phyloP scores from a whole-genome alignment of 2,113 vertebrate genomes.

The Gobio gobio region DNA sequence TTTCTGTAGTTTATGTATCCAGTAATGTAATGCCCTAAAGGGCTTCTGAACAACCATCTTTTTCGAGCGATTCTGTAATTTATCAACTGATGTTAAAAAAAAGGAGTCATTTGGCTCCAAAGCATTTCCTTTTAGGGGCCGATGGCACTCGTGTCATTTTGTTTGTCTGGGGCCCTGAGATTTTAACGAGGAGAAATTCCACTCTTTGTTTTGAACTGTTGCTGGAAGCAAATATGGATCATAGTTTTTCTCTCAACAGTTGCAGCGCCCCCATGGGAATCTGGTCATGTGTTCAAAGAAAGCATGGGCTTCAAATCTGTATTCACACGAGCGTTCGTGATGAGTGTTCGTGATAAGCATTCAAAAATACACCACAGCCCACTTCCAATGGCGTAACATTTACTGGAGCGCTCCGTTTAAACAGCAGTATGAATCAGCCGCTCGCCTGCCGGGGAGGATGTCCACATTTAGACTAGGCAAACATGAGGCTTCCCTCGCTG shows the following conservation, averaged over 20 bases:
- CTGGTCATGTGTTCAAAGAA: neutral
- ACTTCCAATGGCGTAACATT: slow-evolving; percentile 30
- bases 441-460: slow-evolving; percentile 45
- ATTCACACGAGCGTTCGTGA: slow-evolving; percentile 29
- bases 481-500: slow-evolving; percentile 59
- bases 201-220: slow-evolving; percentile 21
- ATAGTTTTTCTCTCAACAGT: slow-evolving; percentile 22
- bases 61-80: neutral
- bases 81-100: neutral
- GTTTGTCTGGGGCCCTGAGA: neutral
- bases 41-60: neutral
- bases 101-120: neutral
- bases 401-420: slow-evolving; percentile 8
- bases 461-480: slow-evolving; percentile 52
- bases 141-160: neutral
- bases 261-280: slow-evolving; percentile 1
- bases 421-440: slow-evolving; percentile 49
- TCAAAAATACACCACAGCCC: slow-evolving; percentile 49
- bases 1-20: neutral
- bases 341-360: slow-evolving; percentile 23
- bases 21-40: neutral
- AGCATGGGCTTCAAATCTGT: neutral
- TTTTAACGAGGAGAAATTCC: slow-evolving; percentile 25
- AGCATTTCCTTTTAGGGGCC: neutral
- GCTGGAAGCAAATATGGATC: slow-evolving; percentile 30